Percentiles rank a stretch among this genome's conserved stretches.
phyloP scores from a whole-genome alignment of 2,797 vertebrate genomes.

The Dendrocincla tyrannina region DNA sequence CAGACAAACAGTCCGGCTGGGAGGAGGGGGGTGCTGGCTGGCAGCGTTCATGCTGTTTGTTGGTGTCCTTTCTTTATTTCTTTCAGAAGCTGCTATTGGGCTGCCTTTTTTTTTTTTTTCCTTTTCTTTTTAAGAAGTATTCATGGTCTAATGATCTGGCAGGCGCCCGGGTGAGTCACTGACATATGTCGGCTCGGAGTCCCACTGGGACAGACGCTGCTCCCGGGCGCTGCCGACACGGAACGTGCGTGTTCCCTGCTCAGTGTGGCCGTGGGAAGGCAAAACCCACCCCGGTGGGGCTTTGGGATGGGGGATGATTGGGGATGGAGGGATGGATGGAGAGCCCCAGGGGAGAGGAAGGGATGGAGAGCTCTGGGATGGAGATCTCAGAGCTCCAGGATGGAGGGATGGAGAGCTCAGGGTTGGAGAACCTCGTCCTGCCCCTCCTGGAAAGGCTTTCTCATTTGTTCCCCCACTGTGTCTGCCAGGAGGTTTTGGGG shows the following conservation, averaged over 20 bases:
- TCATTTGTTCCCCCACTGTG: not conserved
- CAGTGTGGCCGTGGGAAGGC: not conserved
- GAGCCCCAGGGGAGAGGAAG: too few species aligned
- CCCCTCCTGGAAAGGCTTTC: not conserved
- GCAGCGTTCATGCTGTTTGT: not conserved
- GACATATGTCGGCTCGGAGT: not conserved
- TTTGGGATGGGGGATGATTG: not conserved
- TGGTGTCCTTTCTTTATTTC: not conserved
- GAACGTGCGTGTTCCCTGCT: not conserved
- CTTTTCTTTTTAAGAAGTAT: not conserved
- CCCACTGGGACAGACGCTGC: not conserved
- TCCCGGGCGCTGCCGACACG: not conserved
- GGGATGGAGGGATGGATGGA: too few species aligned
- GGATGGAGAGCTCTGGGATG: too few species aligned
- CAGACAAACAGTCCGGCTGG: not conserved
- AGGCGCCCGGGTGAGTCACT: not conserved
- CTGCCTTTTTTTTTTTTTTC: accelerated
- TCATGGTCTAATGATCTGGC: conserved; percentile 6
- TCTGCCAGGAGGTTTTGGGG: not conserved
- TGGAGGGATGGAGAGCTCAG: too few species aligned
- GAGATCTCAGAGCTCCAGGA: too few species aligned
- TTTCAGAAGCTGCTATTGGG: not conserved
- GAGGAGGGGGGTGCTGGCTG: not conserved
- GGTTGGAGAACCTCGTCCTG: too few species aligned
- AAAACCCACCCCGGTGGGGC: not conserved